Evolutionary conservation across 2,113 vertebrate genomes (phyloP).

Genomic region (Setophaga coronata): DNA sequence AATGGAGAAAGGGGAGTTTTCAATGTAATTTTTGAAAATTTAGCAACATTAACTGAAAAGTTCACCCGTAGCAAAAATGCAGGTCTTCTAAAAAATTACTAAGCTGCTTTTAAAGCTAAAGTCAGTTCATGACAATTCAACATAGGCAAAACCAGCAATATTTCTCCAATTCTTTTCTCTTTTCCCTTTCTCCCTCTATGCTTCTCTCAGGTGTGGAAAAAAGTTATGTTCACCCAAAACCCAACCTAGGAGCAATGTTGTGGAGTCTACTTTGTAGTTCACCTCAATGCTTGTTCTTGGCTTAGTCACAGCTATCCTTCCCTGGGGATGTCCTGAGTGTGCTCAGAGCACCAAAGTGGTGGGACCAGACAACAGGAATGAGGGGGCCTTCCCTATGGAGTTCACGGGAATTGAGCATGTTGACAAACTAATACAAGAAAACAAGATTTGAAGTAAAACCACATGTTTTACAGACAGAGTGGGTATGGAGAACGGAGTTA

Average conservation of each 20-base stretch:
- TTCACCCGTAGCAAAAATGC: background rate
- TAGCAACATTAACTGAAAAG: background rate
- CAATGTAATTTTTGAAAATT: background rate
- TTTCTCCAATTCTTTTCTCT: background rate
- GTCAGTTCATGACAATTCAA: background rate
- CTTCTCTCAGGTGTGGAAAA: background rate
- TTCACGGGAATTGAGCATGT: background rate
- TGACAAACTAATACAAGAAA: background rate
- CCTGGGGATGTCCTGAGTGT: background rate
- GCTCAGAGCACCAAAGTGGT: background rate
- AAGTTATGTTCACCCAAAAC: rapidly evolving
- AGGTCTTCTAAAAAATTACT: background rate
- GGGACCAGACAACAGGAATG: background rate
- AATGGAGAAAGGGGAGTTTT: background rate
- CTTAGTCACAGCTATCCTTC: background rate
- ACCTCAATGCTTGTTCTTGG: rapidly evolving
- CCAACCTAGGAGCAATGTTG: rapidly evolving
- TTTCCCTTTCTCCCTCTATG: background rate
- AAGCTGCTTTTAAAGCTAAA: background rate
- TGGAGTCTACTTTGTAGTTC: background rate
- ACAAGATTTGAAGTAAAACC: rapidly evolving
- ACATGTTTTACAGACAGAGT: background rate
- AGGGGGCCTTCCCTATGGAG: rapidly evolving
- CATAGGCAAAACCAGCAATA: background rate
- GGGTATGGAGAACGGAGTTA: background rate